Evolutionary conservation across 2,797 vertebrate species (phyloP).

Genomic region (Rhodeus uyekii): DNA sequence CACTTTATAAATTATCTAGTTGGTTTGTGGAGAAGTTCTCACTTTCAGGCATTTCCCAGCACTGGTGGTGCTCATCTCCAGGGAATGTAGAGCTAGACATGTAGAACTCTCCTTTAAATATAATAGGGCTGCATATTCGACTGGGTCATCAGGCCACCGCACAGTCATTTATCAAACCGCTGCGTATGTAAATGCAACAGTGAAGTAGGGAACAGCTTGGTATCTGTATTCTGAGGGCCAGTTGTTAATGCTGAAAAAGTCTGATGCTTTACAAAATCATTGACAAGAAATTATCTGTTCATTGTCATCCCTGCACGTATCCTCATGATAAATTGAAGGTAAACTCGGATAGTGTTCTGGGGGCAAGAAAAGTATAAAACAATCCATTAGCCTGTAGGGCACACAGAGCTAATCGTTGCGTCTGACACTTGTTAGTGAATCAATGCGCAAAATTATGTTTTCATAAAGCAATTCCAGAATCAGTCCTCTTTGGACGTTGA

Average conservation of each 20-base stretch:
- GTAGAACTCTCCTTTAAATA: constrained; percentile 52
- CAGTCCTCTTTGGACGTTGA: constrained; percentile 33
- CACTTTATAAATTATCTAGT: constrained; percentile 29
- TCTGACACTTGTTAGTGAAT: constrained; percentile 15
- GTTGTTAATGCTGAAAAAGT: neutral
- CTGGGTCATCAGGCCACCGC: constrained; percentile 51
- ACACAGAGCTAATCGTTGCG: neutral
- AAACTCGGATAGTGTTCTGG: neutral
- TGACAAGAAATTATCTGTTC: constrained; percentile 33
- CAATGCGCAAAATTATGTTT: constrained; percentile 33
- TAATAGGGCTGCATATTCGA: constrained; percentile 48
- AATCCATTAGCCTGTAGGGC: constrained; percentile 28
- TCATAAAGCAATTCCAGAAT: constrained; percentile 41
- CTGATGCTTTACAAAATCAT: neutral
- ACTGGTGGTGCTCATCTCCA: constrained; percentile 29
- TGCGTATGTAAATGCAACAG: constrained; percentile 46
- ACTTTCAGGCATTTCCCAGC: constrained; percentile 2
- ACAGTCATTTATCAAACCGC: constrained; percentile 63
- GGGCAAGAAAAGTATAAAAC: constrained; percentile 39
- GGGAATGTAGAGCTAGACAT: constrained; percentile 43
- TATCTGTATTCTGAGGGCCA: constrained; percentile 15
- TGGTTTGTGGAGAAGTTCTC: constrained; percentile 6
- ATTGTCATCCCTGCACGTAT: constrained; percentile 1
- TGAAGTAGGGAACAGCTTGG: constrained; percentile 4
- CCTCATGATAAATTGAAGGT: constrained; percentile 21